These are phyloP conservation scores for Hemibagrus guttatus DNA, from an alignment of 2,797 vertebrate genomes.

Conservation along the genomic window DNA sequence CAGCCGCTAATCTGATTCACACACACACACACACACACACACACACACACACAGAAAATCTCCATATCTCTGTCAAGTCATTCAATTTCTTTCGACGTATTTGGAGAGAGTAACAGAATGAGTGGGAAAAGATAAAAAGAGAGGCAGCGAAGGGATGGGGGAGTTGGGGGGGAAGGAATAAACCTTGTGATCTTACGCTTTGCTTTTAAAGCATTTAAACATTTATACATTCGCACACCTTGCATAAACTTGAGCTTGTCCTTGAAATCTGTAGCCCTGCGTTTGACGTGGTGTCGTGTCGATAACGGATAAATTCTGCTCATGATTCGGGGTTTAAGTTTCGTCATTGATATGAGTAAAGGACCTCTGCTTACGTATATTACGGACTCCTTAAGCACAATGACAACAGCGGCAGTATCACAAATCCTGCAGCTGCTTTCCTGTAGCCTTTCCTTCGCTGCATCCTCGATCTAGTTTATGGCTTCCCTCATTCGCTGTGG, in stretches of 20 bases:
- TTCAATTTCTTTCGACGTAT: not conserved
- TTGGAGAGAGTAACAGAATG: not conserved
- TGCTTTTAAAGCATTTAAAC: not conserved
- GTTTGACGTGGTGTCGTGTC: not conserved
- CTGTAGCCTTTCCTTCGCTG: not conserved
- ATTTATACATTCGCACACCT: not conserved
- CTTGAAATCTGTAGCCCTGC: not conserved
- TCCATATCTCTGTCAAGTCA: not conserved
- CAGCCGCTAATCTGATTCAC: slow-evolving; percentile 23
- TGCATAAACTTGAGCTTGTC: not conserved
- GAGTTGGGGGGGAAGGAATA: not conserved
- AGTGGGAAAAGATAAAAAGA: not conserved
- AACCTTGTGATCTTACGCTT: not conserved
- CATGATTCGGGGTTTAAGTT: not conserved
- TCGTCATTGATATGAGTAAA: not conserved
- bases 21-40: slow-evolving; percentile 27
- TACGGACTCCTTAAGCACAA: not conserved
- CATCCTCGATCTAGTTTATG: slow-evolving; percentile 6
- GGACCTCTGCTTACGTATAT: not conserved
- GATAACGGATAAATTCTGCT: not conserved
- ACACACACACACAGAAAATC: slow-evolving; percentile 2
- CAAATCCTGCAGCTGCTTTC: slow-evolving; percentile 19
- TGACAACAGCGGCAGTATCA: not conserved
- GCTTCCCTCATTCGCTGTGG: slow-evolving; percentile 18
- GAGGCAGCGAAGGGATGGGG: too few species aligned